These are phyloP conservation scores for Sternarchorhynchus goeldii DNA, from an alignment of 2,797 vertebrate species.

Conservation along the genomic window DNA sequence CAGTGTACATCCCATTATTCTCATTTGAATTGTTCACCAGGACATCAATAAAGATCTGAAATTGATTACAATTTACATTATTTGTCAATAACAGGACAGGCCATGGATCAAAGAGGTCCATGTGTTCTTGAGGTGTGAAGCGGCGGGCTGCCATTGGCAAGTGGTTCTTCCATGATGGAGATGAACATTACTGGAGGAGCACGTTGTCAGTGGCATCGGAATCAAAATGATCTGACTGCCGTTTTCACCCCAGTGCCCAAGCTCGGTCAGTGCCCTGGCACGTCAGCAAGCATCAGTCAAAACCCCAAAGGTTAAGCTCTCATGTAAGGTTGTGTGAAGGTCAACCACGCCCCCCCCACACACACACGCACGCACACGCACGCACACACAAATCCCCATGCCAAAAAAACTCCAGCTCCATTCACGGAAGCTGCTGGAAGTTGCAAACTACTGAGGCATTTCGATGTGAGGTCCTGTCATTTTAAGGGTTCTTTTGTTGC, in stretches of 20 bases:
- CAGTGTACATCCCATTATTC: neutral
- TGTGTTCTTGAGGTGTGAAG: conserved; percentile 47
- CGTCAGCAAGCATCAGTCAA: conserved; percentile 53
- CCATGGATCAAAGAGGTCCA: conserved; percentile 51
- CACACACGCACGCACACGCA: too few species aligned
- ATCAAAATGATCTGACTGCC: conserved; percentile 55
- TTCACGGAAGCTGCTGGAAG: conserved; percentile 48
- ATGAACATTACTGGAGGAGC: conserved; percentile 51
- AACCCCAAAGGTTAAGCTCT: conserved; percentile 37
- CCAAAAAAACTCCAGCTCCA: too few species aligned
- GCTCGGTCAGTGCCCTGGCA: conserved; percentile 40
- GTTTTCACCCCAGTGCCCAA: conserved; percentile 44
- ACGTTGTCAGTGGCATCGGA: conserved; percentile 55
- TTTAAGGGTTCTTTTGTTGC: conserved; percentile 43
- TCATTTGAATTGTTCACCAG: neutral
- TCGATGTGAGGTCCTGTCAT: conserved; percentile 50
- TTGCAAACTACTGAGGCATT: conserved; percentile 59
- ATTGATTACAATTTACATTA: conserved; percentile 39
- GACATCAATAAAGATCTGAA: conserved; percentile 23
- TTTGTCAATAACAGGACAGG: conserved; percentile 54
- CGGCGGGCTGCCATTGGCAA: conserved; percentile 24
- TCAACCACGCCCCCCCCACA: neutral
- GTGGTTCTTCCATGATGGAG: conserved; percentile 49
- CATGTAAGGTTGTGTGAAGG: conserved; percentile 41
- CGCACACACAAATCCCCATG: too few species aligned